phyloP scores from a whole-genome alignment of 2,113 vertebrate species.

The Carassius auratus region DNA sequence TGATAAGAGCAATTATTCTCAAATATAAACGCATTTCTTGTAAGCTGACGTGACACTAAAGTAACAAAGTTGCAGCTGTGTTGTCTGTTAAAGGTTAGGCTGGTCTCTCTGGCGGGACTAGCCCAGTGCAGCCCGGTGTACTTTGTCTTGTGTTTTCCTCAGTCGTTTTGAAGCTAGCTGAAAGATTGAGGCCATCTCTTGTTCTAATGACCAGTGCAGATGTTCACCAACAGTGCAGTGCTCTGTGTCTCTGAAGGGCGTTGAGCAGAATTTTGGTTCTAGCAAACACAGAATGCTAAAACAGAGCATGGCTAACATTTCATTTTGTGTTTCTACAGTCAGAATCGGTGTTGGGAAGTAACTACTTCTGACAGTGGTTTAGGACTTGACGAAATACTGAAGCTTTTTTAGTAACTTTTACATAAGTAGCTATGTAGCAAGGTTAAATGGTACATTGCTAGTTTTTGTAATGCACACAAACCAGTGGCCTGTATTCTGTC shows the following conservation, averaged over 20 bases:
- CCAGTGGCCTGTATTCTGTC: neutral
- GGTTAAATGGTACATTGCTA: neutral
- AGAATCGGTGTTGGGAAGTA: neutral
- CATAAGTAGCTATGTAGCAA: neutral
- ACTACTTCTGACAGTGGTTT: neutral
- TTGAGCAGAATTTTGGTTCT: conserved; percentile 20
- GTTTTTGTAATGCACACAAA: neutral
- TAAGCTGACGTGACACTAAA: conserved; percentile 44
- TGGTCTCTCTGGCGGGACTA: conserved; percentile 57
- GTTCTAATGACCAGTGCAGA: conserved; percentile 68
- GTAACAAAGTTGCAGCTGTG: conserved; percentile 8
- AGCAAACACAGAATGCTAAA: neutral
- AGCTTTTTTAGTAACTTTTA: neutral
- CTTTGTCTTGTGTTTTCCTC: conserved; percentile 64
- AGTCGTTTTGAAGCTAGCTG: conserved; percentile 63
- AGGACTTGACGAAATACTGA: neutral
- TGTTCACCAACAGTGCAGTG: conserved; percentile 56
- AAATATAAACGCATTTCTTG: conserved; percentile 43
- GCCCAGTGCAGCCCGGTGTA: conserved; percentile 51
- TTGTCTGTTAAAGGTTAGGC: conserved; percentile 49
- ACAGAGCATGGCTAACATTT: conserved; percentile 7
- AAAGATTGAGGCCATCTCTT: conserved; percentile 72
- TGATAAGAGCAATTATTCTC: conserved; percentile 46
- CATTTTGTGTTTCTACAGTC: neutral
- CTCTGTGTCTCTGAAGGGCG: conserved; percentile 42